These are phyloP conservation scores for Oreochromis grahami DNA, from an alignment of 2,797 vertebrate species.

Conservation along the genomic window DNA sequence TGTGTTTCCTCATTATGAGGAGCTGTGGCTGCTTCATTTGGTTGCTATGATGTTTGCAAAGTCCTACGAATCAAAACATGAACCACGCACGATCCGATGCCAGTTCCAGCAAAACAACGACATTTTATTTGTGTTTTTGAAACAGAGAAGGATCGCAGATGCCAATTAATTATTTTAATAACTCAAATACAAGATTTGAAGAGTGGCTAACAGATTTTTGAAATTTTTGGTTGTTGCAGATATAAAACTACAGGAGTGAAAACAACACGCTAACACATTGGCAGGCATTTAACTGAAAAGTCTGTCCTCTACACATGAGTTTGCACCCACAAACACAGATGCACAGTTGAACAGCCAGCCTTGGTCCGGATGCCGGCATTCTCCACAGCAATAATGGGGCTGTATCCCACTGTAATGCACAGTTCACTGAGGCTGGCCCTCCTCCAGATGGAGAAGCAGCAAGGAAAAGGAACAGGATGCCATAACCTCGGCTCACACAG, in stretches of 20 bases:
- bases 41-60: background rate
- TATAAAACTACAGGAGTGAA: background rate
- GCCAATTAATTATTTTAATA: background rate
- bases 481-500: constrained; percentile 58
- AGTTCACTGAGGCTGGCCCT: constrained; percentile 51
- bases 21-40: background rate
- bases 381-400: constrained; percentile 51
- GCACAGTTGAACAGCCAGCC: constrained; percentile 9
- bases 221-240: background rate
- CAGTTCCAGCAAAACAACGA: background rate
- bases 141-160: background rate
- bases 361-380: constrained; percentile 44
- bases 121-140: background rate
- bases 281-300: background rate
- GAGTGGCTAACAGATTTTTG: background rate
- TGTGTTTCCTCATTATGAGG: background rate
- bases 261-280: background rate
- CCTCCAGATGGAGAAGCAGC: constrained; percentile 58
- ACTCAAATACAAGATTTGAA: background rate
- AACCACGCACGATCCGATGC: background rate
- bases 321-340: background rate
- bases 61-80: background rate
- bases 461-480: constrained; percentile 69
- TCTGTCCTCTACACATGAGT: background rate
- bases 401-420: constrained; percentile 49